Conservation (phyloP, 2,797 vertebrate species). For the Gymnopithys bicolor region DNA sequence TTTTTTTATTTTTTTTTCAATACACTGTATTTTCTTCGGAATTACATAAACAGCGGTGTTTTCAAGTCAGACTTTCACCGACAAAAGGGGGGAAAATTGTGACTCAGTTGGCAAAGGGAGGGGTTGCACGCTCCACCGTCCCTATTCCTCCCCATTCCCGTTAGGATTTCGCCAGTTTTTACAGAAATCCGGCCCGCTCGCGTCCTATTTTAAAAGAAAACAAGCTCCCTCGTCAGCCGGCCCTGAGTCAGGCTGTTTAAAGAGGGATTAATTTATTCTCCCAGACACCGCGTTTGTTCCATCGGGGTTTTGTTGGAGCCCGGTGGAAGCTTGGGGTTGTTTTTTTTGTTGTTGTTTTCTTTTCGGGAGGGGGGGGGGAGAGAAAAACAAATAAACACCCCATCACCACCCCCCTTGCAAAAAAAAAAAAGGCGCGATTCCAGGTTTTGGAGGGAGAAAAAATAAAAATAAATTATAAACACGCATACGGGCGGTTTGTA, state of each 20-base stretch:
- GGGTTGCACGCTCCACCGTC: slow-evolving; percentile 24
- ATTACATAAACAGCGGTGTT: slow-evolving; percentile 55
- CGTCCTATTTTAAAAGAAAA: slow-evolving; percentile 66
- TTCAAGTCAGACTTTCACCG: slow-evolving; percentile 26
- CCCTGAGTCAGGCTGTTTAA: slow-evolving; percentile 55
- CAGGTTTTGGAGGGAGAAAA: background rate
- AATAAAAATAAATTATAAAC: background rate
- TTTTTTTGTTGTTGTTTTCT: background rate
- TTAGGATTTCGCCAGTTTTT: slow-evolving; percentile 54
- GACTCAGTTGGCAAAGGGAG: slow-evolving; percentile 56
- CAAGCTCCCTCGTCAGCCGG: slow-evolving; percentile 49
- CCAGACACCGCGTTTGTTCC: slow-evolving; percentile 52
- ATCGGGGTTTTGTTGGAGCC: slow-evolving; percentile 59
- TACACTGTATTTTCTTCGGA: slow-evolving; percentile 32
- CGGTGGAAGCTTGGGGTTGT: background rate
- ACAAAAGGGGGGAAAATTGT: slow-evolving; percentile 49
- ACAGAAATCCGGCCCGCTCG: slow-evolving; percentile 46
- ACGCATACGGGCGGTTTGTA: background rate
- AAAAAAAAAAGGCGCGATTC: background rate
- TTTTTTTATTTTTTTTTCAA: background rate
- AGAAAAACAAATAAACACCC: background rate
- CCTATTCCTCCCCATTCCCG: slow-evolving; percentile 29
- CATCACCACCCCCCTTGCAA: background rate
- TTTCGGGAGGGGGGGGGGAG: background rate
- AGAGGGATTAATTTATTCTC: slow-evolving; percentile 67